phyloP scores from a whole-genome alignment of 2,113 vertebrate species.

The Bombycilla garrulus region DNA sequence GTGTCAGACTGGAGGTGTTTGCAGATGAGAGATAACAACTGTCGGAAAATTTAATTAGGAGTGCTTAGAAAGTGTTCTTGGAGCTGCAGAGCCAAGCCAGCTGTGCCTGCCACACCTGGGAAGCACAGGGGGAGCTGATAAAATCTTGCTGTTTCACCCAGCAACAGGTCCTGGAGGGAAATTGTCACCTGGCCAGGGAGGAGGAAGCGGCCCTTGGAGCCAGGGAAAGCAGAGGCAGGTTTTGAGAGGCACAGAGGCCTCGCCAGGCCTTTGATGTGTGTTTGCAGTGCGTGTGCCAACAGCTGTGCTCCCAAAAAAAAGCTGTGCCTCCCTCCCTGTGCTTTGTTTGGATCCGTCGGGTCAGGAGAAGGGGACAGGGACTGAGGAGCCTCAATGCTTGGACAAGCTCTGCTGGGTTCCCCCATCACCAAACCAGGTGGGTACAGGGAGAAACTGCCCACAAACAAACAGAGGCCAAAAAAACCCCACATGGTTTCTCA shows the following conservation, averaged over 20 bases:
- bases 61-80: background rate
- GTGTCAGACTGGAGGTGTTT: background rate
- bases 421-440: background rate
- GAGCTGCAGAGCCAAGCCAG: background rate
- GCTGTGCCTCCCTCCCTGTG: background rate
- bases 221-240: background rate
- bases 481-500: rapidly evolving
- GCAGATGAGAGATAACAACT: constrained; percentile 14
- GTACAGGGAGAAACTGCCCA: background rate
- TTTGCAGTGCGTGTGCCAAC: background rate
- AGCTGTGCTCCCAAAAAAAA: background rate
- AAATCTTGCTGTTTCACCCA: constrained; percentile 25
- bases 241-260: background rate
- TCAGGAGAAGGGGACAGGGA: background rate
- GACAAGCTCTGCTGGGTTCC: no score
- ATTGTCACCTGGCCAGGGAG: background rate
- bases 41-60: background rate
- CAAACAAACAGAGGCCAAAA: background rate
- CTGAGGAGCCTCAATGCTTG: rapidly evolving
- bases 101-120: constrained; percentile 11
- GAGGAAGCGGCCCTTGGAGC: background rate
- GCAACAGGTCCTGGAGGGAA: background rate
- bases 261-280: background rate
- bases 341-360: background rate
- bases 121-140: background rate